Conservation (phyloP, 2,797 vertebrate species). For the Sebastiscus tertius region DNA sequence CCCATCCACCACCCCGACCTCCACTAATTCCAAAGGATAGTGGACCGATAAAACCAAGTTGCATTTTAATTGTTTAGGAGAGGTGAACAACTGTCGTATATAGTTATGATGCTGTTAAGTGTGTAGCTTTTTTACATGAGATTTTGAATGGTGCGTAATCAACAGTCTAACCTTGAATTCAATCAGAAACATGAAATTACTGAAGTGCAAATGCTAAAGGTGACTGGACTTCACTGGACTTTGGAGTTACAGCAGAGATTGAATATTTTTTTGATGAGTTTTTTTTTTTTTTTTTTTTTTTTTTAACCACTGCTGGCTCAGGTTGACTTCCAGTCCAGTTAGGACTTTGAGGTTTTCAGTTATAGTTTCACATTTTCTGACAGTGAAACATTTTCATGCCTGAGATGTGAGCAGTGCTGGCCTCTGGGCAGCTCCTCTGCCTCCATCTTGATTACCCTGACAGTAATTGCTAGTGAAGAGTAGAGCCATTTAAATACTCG, state of each 20-base stretch:
- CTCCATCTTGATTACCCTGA: constrained; percentile 26
- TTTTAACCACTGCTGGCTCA: neutral
- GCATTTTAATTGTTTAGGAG: neutral
- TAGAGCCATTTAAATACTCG: constrained; percentile 12
- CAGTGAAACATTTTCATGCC: constrained; percentile 4
- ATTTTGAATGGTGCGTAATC: neutral
- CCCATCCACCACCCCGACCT: neutral
- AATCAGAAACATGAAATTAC: neutral
- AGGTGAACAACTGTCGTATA: neutral
- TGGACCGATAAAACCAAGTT: neutral
- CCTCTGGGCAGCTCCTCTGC: constrained; percentile 13
- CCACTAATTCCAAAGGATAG: neutral
- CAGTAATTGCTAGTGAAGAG: constrained; percentile 22
- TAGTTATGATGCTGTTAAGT: neutral
- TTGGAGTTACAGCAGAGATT: neutral
- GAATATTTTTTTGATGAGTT: neutral
- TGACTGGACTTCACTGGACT: neutral
- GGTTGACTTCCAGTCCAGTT: neutral
- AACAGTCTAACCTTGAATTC: neutral
- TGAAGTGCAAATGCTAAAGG: neutral
- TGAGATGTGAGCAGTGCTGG: neutral
- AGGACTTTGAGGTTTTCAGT: neutral
- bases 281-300: neutral
- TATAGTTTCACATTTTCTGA: constrained; percentile 13
- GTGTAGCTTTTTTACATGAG: neutral